Percentiles rank a stretch among this genome's conserved stretches.
These are phyloP conservation scores for Felis catus DNA, from an alignment of 2,113 vertebrate genomes.

Conservation along the genomic window DNA sequence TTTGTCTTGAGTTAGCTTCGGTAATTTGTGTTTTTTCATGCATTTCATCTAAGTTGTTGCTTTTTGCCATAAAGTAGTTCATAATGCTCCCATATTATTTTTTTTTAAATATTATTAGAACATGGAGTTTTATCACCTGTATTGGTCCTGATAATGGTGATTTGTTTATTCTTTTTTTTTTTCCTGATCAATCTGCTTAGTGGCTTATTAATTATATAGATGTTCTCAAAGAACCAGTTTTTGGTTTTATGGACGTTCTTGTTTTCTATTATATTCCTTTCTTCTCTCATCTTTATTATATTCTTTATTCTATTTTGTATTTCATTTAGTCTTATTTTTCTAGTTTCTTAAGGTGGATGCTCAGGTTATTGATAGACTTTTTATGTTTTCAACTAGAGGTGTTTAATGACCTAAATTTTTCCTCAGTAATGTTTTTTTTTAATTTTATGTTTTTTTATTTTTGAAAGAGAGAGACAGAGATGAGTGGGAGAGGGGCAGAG, in stretches of 20 bases:
- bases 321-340: slow-evolving; percentile 33
- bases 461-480: too few species aligned
- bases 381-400: background rate
- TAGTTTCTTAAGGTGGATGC: background rate
- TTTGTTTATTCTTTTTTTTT: slow-evolving; percentile 19
- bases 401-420: background rate
- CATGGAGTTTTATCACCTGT: background rate
- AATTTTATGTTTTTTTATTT: too few species aligned
- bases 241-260: background rate
- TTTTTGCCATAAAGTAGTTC: background rate
- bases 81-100: background rate
- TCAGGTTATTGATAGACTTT: background rate
- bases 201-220: background rate
- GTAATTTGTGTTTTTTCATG: background rate
- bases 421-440: background rate
- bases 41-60: background rate
- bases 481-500: too few species aligned
- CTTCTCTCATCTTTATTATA: background rate
- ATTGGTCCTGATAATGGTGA: background rate
- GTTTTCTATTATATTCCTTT: background rate
- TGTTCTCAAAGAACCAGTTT: background rate
- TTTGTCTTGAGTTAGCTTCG: slow-evolving; percentile 1
- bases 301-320: background rate
- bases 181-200: background rate
- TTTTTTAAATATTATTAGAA: background rate